Base-by-base conservation (phyloP, 2,888 invertebrate species). In the Acanthacorydalis orientalis region DNA sequence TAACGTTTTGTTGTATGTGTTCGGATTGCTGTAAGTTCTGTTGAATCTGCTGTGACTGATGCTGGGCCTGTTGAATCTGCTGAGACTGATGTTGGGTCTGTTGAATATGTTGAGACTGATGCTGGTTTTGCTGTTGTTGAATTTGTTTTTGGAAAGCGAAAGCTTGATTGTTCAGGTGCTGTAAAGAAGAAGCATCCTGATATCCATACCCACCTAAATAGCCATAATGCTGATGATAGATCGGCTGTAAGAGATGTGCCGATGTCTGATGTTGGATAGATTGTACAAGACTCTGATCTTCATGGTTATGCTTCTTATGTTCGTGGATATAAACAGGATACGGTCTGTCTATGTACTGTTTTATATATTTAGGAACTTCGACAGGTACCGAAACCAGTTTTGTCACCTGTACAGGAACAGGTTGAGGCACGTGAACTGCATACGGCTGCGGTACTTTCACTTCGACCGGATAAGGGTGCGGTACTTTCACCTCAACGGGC, bases 351-450 rank as follows among this genome's bases (percentile, higher is more conserved):
- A 57, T 47, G 16, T 53, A 54, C 45, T 56, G 51, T 7, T 57
- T 53, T 12, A 54, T 51, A 32, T 54, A 53, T 7, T 54, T 49
- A 56, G 63, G 31, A 51, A 53, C 53, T 47, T 53, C 56, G 11
- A 59, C 47, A 35, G 63, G 59, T 7, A 54, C 31, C 31, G 48
- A 33, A 7, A 43, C 9, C 9, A 43, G n/a, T 43, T 47, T 43
- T 35, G 47, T 42, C 16, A 47, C n/a, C 7, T 56, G 58, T 14
- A 56, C 56, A 47, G 60, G 57, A 9, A 63, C 55, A 2, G 58
- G 55, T 47, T 57, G 56, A 1, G 57, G 58, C 1, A 59, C 42
- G 7, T 55, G 56, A 11, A 57, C 53, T 0, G 56, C 55, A 15
- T 57, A 54, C 1, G 55, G 50, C 43, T 54, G 50, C 6, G 54